phyloP scores from a whole-genome alignment of 1,140 invertebrate species.

The Bombus polaris region DNA sequence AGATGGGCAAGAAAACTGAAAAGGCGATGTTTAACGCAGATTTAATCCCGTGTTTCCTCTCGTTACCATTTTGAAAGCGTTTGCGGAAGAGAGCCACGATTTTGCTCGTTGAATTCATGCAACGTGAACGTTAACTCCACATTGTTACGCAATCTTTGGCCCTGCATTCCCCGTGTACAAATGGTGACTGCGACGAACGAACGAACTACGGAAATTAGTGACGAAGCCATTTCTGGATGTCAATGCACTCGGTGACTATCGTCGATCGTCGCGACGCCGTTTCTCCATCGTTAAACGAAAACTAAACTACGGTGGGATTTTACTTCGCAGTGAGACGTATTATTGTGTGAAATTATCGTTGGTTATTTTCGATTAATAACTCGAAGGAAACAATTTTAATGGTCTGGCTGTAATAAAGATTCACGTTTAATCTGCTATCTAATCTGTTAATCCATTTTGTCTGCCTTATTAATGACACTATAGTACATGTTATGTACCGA shows the following conservation, averaged over 20 bases:
- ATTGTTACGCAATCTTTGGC: slow-evolving; percentile 8
- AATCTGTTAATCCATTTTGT: neutral
- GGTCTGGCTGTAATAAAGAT: neutral
- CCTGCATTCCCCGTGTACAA: neutral
- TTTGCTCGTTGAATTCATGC: neutral
- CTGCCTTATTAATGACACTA: neutral
- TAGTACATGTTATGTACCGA: neutral
- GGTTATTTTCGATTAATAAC: neutral
- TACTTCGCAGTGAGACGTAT: neutral
- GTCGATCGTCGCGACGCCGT: neutral
- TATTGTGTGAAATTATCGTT: neutral
- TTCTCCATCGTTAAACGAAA: slow-evolving; percentile 5
- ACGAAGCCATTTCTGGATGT: slow-evolving; percentile 35
- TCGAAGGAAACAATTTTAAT: neutral
- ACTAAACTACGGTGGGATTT: neutral
- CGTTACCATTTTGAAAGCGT: neutral
- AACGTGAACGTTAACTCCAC: slow-evolving; percentile 11
- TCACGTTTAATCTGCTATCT: neutral
- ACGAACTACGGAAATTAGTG: slow-evolving; percentile 32
- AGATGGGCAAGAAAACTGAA: neutral
- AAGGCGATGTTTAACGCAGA: neutral
- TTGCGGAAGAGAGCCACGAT: neutral
- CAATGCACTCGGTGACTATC: neutral
- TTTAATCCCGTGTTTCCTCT: neutral
- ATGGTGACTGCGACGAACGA: neutral